Base-by-base conservation (phyloP, 2,797 vertebrate species). In the Crenichthys baileyi region DNA sequence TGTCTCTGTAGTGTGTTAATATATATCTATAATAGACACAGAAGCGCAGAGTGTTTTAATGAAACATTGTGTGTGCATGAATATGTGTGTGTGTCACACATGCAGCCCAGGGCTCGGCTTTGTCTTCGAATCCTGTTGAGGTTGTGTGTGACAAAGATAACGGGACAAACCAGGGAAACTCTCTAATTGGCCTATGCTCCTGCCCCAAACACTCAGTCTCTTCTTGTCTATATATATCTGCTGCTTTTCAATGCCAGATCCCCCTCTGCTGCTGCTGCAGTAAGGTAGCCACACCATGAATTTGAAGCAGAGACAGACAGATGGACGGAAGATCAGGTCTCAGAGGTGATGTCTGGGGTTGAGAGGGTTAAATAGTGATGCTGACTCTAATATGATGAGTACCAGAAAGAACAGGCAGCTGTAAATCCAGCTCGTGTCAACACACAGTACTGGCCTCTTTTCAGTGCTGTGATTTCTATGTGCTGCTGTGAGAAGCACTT, bases 171-270 rank as follows among this genome's bases (percentile, higher is more conserved):
- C 61, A 78, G 85, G 90, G 93, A 91, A 70, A 24, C 80, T 81
- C 87, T 93, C 86, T 93, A 92, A 94, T 94, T 94, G 93, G 92
- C 91, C 91, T 48, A 7, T 70, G 20, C 89, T 91, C 78, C 56
- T 90, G 86, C 90, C 88, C 89, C 1, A 83, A 85, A 89, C 90
- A 70, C 84, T 85, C 39, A 31, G 84, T 88, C 83, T 72, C 76
- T 79, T 63, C 77, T 73, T 82, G 68, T 86, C 16, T 36, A 67
- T 80, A 41, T 87, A 77, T 88, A 83, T 87, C 75, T 88, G 70
- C 29, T 84, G 77, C 70, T 31, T 80, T 85, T 88, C 79, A 88
- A 87, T 75, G 15, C 26, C 46, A 22, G 9, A 76, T 60, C n/a
- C 26, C n/a, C 4, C 70, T 15, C 65, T 75, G 2, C 65, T 75